phyloP scores from a whole-genome alignment of 2,113 vertebrate species.

The Odocoileus hemionus region DNA sequence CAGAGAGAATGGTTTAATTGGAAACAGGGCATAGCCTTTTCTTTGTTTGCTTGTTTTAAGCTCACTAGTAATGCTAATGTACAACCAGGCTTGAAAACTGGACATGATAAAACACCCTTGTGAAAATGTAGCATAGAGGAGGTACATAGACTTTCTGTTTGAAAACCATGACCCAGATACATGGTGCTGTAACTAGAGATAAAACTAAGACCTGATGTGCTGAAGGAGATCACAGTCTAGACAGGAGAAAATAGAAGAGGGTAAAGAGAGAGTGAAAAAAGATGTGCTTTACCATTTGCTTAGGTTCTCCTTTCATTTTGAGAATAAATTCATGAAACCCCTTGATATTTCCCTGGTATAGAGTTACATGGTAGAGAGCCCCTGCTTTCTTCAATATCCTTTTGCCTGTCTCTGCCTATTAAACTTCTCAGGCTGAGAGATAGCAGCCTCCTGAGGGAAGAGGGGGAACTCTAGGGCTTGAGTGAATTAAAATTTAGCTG shows the following conservation, averaged over 20 bases:
- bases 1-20: neutral
- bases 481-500: slow-evolving; percentile 48
- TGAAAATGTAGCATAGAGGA: neutral
- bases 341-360: neutral
- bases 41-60: neutral
- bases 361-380: neutral
- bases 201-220: neutral
- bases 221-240: neutral
- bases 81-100: neutral
- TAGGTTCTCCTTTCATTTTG: neutral
- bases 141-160: neutral
- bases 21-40: neutral
- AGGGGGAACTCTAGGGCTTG: neutral
- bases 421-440: slow-evolving; percentile 15
- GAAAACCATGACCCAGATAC: neutral
- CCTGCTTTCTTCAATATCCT: slow-evolving; percentile 29
- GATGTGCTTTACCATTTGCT: neutral
- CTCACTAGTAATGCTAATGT: neutral
- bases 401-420: slow-evolving; percentile 28
- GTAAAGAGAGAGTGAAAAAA: neutral
- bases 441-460: slow-evolving; percentile 24
- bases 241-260: neutral
- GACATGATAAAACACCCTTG: neutral
- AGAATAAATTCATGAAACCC: neutral
- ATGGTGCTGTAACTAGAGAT: neutral